Percentiles rank a stretch among this genome's conserved stretches.
phyloP scores from a whole-genome alignment of 2,797 vertebrate genomes.

The Phyllotis vaccarum region DNA sequence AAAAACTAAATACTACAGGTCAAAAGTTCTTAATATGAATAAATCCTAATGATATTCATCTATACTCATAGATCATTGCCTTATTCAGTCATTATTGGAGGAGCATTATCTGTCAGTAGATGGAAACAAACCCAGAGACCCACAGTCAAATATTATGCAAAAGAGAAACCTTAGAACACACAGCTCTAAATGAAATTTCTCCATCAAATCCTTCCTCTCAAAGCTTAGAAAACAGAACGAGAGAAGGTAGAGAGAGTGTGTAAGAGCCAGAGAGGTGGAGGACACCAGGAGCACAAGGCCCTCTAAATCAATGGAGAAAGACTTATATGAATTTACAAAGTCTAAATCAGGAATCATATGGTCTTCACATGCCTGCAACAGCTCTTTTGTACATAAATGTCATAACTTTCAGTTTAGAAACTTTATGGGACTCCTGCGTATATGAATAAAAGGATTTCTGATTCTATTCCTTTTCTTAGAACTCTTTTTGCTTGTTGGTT shows the following conservation, averaged over 20 bases:
- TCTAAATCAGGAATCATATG: neutral
- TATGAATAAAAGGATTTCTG: neutral
- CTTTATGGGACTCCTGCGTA: neutral
- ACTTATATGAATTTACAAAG: neutral
- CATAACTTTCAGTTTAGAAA: neutral
- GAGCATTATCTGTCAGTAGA: neutral
- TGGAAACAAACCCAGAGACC: neutral
- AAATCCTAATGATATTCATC: neutral
- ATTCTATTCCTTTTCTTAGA: neutral
- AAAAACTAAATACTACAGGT: neutral
- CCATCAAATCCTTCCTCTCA: neutral
- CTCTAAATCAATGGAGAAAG: neutral
- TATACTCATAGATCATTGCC: neutral
- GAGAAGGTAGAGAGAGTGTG: neutral
- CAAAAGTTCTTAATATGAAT: neutral
- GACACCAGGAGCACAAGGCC: no score
- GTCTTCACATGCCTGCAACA: neutral
- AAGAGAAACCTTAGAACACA: neutral
- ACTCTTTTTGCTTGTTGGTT: neutral
- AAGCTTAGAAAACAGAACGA: neutral
- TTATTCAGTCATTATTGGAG: neutral
- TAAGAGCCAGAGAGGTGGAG: neutral
- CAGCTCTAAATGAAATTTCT: neutral
- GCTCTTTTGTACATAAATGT: neutral
- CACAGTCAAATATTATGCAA: neutral